Evolutionary conservation across 2,888 invertebrate species (phyloP).

Genomic region (Torymus tubicola): DNA sequence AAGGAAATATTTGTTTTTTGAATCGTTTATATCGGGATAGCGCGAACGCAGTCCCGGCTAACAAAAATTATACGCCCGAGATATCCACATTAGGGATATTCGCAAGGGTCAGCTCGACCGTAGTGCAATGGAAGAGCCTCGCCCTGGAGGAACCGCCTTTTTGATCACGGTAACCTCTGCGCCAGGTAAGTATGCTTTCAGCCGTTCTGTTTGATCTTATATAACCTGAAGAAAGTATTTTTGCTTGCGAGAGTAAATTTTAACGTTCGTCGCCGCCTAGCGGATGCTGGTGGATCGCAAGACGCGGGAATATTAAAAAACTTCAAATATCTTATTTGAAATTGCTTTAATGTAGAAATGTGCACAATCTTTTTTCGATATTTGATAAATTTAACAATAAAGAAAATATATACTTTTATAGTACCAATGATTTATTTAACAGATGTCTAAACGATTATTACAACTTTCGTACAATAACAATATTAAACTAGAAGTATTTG

Average conservation of each 20-base stretch:
- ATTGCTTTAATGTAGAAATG: no score
- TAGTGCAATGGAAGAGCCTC: constrained; percentile 80
- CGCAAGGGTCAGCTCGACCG: constrained; percentile 79
- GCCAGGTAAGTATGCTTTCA: constrained; percentile 18
- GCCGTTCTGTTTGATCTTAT: background rate
- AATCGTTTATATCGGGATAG: constrained; percentile 67
- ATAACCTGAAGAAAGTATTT: background rate
- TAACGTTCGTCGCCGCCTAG: background rate
- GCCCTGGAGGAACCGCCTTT: constrained; percentile 72
- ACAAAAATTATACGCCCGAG: constrained; percentile 76
- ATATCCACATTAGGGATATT: constrained; percentile 78
- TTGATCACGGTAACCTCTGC: background rate
- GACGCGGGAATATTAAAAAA: background rate
- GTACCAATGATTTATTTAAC: no score
- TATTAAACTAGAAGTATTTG: no score
- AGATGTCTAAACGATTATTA: no score
- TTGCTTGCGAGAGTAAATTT: no score
- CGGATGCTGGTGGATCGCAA: background rate
- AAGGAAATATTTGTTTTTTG: no score
- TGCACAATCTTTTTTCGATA: no score
- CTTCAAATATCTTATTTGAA: background rate
- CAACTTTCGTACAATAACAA: no score
- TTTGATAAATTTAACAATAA: no score
- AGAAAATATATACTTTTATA: no score
- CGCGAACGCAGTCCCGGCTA: constrained; percentile 72